phyloP scores from a whole-genome alignment of 2,797 vertebrate species.

The Helostoma temminkii region DNA sequence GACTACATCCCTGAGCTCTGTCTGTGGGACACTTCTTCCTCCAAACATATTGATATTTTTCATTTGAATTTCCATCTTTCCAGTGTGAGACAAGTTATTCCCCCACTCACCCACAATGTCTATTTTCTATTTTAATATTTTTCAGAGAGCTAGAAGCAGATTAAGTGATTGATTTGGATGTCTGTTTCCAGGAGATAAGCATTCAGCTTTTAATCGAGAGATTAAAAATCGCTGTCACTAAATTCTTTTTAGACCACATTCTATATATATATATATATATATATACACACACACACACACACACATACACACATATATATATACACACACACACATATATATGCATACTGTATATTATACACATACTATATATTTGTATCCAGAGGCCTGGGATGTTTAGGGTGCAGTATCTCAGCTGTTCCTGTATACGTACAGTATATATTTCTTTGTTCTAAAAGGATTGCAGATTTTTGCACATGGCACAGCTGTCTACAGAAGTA shows the following conservation, averaged over 20 bases:
- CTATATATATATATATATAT: not conserved
- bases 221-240: constrained; percentile 62
- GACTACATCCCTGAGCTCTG: too few species aligned
- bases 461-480: constrained; percentile 21
- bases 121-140: constrained; percentile 39
- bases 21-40: constrained; percentile 3
- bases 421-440: too few species aligned
- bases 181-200: constrained; percentile 67
- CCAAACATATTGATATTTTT: constrained; percentile 14
- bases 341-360: too few species aligned
- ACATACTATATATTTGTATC: too few species aligned
- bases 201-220: constrained; percentile 57
- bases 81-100: constrained; percentile 20
- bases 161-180: constrained; percentile 53
- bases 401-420: too few species aligned
- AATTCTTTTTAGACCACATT: constrained; percentile 51
- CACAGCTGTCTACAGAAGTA: constrained; percentile 6
- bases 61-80: constrained; percentile 10
- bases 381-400: too few species aligned
- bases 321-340: too few species aligned
- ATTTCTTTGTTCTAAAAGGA: too few species aligned
- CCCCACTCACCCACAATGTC: not conserved
- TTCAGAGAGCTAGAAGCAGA: constrained; percentile 40
- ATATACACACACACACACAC: too few species aligned
- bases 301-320: too few species aligned